A percentile compares a stretch with the other conserved stretches of the same genome.
phyloP scores from a whole-genome alignment of 1,140 invertebrate species.

The Diorhabda sublineata region DNA sequence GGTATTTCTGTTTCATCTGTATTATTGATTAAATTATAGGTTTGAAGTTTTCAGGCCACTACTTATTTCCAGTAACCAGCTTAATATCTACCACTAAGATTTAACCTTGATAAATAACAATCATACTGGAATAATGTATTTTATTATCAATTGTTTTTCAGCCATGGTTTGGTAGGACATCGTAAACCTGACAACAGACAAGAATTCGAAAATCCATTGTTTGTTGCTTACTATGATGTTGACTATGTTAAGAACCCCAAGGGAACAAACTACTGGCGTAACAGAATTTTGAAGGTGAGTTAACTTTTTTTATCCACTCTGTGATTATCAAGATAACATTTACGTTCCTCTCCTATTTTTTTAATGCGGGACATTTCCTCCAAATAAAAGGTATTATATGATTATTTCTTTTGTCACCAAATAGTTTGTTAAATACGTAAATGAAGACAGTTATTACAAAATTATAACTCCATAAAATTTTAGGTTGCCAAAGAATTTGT shows the following conservation, averaged over 20 bases:
- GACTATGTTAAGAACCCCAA: constrained; percentile 97
- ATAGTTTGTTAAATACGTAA: too few species aligned
- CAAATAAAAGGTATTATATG: too few species aligned
- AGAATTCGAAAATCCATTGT: constrained; percentile 85
- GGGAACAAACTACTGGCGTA: constrained; percentile 99
- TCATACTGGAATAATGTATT: not conserved
- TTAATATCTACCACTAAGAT: too few species aligned
- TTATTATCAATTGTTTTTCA: constrained; percentile 48
- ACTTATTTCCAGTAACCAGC: too few species aligned
- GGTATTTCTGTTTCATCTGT: too few species aligned
- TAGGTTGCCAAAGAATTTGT: constrained; percentile 82
- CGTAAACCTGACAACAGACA: constrained; percentile 77
- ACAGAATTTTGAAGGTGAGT: constrained; percentile 80
- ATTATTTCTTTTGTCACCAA: too few species aligned
- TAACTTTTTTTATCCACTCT: not conserved
- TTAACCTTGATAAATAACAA: too few species aligned
- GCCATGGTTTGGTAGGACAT: constrained; percentile 88
- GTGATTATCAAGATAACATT: constrained; percentile 10
- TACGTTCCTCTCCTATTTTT: too few species aligned
- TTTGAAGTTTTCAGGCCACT: too few species aligned
- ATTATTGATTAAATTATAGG: too few species aligned
- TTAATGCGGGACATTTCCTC: too few species aligned
- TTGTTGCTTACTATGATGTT: constrained; percentile 91
- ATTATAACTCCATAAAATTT: constrained; percentile 9
- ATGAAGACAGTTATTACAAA: not conserved